Conservation (phyloP, 2,888 invertebrate species). For the Thereva unica region DNA sequence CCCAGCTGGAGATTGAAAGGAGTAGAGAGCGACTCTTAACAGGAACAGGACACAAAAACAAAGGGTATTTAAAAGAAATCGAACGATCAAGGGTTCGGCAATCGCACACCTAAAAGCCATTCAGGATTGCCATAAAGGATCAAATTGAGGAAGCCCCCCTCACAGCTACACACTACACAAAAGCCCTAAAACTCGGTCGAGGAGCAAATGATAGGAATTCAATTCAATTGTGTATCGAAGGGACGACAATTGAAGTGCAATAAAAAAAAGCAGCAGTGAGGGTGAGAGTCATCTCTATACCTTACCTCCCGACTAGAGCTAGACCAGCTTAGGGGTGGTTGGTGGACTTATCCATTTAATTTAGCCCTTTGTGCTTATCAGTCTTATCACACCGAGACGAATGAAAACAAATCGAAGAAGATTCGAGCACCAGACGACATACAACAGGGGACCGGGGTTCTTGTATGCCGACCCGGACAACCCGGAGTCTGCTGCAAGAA, state of each 20-base stretch:
- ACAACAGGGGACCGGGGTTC: not conserved
- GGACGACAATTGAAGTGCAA: slow-evolving; percentile 19
- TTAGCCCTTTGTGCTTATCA: slow-evolving; percentile 3
- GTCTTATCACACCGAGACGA: slow-evolving; percentile 12
- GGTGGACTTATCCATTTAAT: slow-evolving; percentile 17
- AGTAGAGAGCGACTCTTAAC: too few species aligned
- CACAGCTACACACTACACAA: too few species aligned
- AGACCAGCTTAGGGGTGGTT: not conserved
- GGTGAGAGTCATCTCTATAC: too few species aligned
- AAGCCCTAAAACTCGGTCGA: too few species aligned
- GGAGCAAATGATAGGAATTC: slow-evolving; percentile 14
- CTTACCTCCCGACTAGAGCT: too few species aligned
- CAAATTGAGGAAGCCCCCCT: too few species aligned
- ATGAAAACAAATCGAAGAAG: slow-evolving; percentile 16
- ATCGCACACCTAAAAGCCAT: too few species aligned
- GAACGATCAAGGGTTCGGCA: too few species aligned
- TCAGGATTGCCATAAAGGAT: too few species aligned
- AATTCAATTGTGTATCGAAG: slow-evolving; percentile 14
- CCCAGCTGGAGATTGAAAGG: too few species aligned
- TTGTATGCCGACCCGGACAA: not conserved
- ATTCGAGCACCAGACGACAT: not conserved
- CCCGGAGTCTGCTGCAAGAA: not conserved
- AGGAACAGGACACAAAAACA: too few species aligned
- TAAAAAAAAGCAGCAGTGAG: not conserved
- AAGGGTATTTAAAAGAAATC: too few species aligned